phyloP scores from a whole-genome alignment of 2,888 invertebrate genomes.

The Mythimna vitellina region DNA sequence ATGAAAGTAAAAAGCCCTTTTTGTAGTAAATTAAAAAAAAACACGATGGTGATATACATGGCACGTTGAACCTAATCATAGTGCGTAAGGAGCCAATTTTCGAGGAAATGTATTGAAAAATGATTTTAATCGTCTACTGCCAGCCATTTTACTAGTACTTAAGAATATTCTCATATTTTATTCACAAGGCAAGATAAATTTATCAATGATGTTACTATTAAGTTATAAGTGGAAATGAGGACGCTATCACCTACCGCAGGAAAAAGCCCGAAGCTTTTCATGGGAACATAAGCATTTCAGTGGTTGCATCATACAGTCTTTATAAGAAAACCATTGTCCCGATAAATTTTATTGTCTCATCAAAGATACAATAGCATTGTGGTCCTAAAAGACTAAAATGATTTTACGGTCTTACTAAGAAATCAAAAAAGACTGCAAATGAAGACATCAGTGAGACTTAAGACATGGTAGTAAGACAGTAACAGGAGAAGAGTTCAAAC shows the following conservation, averaged over 20 bases:
- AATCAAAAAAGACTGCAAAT: slow-evolving; percentile 43
- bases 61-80: too few species aligned
- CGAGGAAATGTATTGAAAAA: too few species aligned
- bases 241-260: not conserved
- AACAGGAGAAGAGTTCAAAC: slow-evolving; percentile 57
- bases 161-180: too few species aligned
- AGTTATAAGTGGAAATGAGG: too few species aligned
- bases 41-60: too few species aligned
- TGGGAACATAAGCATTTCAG: not conserved
- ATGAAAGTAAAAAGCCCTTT: too few species aligned
- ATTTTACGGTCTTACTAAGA: slow-evolving; percentile 41
- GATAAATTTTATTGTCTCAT: not conserved
- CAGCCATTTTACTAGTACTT: not conserved
- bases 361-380: slow-evolving; percentile 30
- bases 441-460: slow-evolving; percentile 48
- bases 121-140: too few species aligned
- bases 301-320: not conserved
- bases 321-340: not conserved
- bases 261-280: not conserved
- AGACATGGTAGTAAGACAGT: slow-evolving; percentile 48
- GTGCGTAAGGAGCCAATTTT: too few species aligned
- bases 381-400: slow-evolving; percentile 9
- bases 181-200: not conserved
- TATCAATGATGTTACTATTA: not conserved
- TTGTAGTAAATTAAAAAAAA: too few species aligned